These are phyloP conservation scores for Mesitornis unicolor DNA, from an alignment of 2,113 vertebrate genomes.

Conservation along the genomic window DNA sequence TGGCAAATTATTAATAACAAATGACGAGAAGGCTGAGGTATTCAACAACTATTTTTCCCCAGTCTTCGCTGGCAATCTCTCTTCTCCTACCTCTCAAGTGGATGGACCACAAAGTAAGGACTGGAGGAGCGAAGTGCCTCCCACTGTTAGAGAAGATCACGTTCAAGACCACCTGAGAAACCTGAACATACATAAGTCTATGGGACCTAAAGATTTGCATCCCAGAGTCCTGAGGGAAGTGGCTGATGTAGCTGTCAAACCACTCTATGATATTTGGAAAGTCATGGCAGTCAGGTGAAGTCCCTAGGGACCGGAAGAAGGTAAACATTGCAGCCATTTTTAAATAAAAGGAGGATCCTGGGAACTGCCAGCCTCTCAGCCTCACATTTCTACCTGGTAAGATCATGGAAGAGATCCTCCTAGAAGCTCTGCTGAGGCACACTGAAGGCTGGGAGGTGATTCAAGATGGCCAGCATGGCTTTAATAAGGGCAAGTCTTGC, in stretches of 20 bases:
- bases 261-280: no score
- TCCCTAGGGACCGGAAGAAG: not conserved
- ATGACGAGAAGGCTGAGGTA: not conserved
- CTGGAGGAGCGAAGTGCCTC: not conserved
- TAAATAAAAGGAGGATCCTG: no score
- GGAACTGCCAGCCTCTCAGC: no score
- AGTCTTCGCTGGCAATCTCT: not conserved
- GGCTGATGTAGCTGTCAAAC: not conserved
- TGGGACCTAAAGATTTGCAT: not conserved
- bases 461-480: no score
- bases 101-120: not conserved
- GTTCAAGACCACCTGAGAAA: rapidly evolving
- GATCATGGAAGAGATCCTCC: no score
- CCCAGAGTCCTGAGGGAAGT: not conserved
- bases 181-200: not conserved
- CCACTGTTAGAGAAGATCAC: not conserved
- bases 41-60: no score
- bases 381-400: no score
- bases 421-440: no score
- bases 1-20: not conserved
- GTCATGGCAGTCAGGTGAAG: not conserved
- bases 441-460: no score
- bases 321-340: not conserved
- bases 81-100: not conserved
- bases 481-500: no score